Evolutionary conservation across 2,113 vertebrate genomes (phyloP), one percentile per base, ranked within the genome.

Genomic region (Zosterops borbonicus): DNA sequence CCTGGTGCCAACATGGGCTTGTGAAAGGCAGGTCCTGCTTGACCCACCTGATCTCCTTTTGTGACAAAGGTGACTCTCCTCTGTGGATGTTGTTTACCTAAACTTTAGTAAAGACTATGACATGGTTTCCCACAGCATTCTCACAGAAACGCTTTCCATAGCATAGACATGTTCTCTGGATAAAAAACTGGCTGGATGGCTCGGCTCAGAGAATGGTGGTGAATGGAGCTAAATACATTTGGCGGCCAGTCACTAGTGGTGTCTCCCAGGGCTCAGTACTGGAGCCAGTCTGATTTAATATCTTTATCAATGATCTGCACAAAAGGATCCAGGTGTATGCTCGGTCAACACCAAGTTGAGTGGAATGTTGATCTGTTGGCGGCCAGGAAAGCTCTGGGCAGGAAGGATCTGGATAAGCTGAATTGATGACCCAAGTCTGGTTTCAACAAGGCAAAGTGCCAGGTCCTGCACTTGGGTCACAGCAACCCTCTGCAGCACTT

Each of bases 241-340:
- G 56, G 33, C 9, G 16, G 15, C 55, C 9, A 9, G 42, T 69
- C 47, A 44, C 49, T 6, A 4, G 11, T 56, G 28, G 28, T 63
- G 28, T 39, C 14, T 73, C 14, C 27, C 33, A 58, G 59, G 22
- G 44, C 42, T 50, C 37, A 65, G 12, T 27, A 16, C 2, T 50
- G 25, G 37, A 25, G 18, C 27, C 52, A 33, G 4, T 50, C 64
- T 58, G 22, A 22, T 50, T 65, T 65, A 15, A 8, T 65, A 11
- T 33, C 77, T 81, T 65, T 28, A 56, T 73, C 22, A 28, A 0
- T 80, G 37, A 15, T 50, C 59, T 73, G 6, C 18, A 23, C 1
- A 0, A 37, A 44, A 5, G 12, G 33, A 88, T 73, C 13, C 13
- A 11, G 31, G 21, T 56, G 21, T 16, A 22, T 0, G 0, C 42